Conservation (phyloP, 2,888 invertebrate genomes). For the Thalpophila matura region DNA sequence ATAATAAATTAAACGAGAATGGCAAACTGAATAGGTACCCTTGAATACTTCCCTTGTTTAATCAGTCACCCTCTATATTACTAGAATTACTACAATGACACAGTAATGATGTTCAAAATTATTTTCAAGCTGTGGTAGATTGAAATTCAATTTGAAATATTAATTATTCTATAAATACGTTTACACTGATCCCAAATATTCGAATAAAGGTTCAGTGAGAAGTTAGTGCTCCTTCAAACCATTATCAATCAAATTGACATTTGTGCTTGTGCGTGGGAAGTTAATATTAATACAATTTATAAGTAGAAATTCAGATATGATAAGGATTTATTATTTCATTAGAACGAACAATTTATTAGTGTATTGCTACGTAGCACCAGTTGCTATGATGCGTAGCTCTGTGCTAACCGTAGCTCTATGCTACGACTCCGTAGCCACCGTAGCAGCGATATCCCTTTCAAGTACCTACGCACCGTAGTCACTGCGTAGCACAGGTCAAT, state of each 20-base stretch:
- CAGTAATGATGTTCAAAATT: too few species aligned
- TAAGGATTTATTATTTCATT: not conserved
- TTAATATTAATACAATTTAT: conserved; percentile 14
- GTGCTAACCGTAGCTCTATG: not conserved
- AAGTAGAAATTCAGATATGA: not conserved
- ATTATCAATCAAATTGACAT: conserved; percentile 37
- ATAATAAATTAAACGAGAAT: too few species aligned
- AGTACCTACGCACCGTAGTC: too few species aligned
- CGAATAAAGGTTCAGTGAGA: not conserved
- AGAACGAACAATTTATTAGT: too few species aligned
- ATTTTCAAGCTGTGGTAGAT: too few species aligned
- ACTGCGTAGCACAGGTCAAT: too few species aligned
- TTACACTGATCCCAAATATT: not conserved
- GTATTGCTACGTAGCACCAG: not conserved
- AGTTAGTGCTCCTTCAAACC: conserved; percentile 3
- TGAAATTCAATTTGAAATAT: not conserved
- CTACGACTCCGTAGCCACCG: not conserved
- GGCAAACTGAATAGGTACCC: too few species aligned
- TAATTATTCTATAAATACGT: not conserved
- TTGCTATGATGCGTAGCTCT: not conserved
- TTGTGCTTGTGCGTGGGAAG: conserved; percentile 4
- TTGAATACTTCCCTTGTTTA: too few species aligned
- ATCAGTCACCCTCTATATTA: too few species aligned
- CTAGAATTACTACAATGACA: too few species aligned
- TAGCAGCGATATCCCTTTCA: not conserved